phyloP scores from a whole-genome alignment of 1,140 invertebrate genomes.

The Drosophila yakuba region DNA sequence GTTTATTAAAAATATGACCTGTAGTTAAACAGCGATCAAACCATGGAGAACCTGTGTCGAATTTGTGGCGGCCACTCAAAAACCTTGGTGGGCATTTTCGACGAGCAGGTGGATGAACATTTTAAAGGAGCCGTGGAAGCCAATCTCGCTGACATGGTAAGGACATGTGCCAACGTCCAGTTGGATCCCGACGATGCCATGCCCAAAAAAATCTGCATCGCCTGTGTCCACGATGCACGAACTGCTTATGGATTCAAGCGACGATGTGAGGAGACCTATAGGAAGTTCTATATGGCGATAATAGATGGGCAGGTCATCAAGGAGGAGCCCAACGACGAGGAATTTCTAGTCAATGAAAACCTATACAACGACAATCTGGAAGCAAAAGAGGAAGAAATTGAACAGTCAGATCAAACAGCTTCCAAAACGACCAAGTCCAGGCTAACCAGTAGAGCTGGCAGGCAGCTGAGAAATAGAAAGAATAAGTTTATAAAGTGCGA shows the following conservation, averaged over 20 bases:
- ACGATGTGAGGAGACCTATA: conserved; percentile 21
- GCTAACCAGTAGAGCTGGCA: not conserved
- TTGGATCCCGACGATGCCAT: conserved; percentile 12
- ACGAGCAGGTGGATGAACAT: not conserved
- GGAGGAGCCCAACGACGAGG: conserved; percentile 1
- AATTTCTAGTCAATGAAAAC: not conserved
- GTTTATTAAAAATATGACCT: not conserved
- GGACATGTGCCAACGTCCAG: conserved; percentile 13
- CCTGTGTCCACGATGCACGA: conserved; percentile 31
- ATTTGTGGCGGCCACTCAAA: conserved; percentile 13
- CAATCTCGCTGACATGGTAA: conserved; percentile 23
- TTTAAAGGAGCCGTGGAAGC: not conserved
- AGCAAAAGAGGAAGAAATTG: not conserved
- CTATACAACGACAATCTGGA: not conserved
- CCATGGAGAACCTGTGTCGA: conserved; percentile 27
- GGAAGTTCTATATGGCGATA: conserved; percentile 12
- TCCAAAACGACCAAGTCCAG: not conserved
- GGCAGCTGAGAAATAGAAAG: not conserved
- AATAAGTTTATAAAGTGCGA: conserved; percentile 7
- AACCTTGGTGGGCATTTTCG: conserved; percentile 21
- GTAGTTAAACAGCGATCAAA: not conserved
- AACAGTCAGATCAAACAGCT: not conserved
- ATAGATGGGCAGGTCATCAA: not conserved
- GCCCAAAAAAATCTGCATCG: conserved; percentile 31
- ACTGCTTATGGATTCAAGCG: conserved; percentile 29